Conservation (phyloP, 2,888 invertebrate species). For the Metalampra italica region DNA sequence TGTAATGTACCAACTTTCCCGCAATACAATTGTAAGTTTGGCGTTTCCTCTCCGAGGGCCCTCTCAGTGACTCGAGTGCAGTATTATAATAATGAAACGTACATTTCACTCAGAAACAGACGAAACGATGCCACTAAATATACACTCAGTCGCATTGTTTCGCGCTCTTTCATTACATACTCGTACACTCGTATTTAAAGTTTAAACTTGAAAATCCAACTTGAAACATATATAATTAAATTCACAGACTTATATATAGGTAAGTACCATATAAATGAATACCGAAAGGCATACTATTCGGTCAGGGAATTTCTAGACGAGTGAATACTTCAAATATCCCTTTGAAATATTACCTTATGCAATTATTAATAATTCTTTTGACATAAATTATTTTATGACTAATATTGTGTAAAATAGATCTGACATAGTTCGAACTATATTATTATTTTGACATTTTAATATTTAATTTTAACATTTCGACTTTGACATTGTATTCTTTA, state of each 20-base stretch:
- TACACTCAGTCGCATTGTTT: conserved; percentile 18
- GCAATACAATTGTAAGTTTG: conserved; percentile 20
- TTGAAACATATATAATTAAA: neutral
- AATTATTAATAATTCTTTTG: too few species aligned
- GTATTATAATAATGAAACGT: conserved; percentile 34
- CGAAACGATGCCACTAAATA: conserved; percentile 25
- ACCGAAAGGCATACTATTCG: too few species aligned
- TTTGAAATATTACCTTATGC: too few species aligned
- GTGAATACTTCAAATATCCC: too few species aligned
- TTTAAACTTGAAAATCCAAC: neutral
- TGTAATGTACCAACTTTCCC: too few species aligned
- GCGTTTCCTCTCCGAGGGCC: conserved; percentile 1
- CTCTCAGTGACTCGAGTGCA: conserved; percentile 25
- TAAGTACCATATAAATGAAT: neutral
- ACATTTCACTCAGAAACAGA: conserved; percentile 27
- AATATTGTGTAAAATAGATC: too few species aligned
- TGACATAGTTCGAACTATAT: too few species aligned
- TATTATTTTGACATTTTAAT: too few species aligned
- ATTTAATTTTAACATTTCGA: too few species aligned
- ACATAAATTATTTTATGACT: too few species aligned
- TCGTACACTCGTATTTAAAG: conserved; percentile 1
- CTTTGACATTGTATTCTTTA: too few species aligned
- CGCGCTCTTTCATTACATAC: conserved; percentile 21
- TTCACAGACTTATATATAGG: neutral
- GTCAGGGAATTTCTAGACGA: too few species aligned